A percentile compares a stretch with the other conserved stretches of the same genome.
Conservation (phyloP, 2,113 vertebrate species). For the Rhagologus leucostigma region DNA sequence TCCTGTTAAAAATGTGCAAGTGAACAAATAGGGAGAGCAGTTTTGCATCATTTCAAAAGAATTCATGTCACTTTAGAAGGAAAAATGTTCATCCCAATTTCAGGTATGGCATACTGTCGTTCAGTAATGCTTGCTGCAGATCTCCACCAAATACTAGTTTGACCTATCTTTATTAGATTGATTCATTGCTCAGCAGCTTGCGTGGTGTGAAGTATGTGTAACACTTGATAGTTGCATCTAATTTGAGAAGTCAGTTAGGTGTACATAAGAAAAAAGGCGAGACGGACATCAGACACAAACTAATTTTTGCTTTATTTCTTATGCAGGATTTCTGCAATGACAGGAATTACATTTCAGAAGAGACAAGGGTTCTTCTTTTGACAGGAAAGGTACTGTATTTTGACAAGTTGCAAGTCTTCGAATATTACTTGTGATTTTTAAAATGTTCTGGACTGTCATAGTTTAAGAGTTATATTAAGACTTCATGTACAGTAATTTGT, state of each 20-base stretch:
- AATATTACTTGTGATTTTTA: neutral
- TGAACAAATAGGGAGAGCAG: neutral
- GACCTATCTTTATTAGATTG: neutral
- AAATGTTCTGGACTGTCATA: neutral
- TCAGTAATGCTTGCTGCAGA: neutral
- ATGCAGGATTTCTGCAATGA: constrained; percentile 92
- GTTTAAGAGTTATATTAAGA: neutral
- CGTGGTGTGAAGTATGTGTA: neutral
- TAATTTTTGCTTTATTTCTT: neutral
- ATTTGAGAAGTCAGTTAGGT: neutral
- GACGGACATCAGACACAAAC: neutral
- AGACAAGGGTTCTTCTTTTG: constrained; percentile 88
- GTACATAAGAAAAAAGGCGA: neutral
- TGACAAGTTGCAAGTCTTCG: neutral
- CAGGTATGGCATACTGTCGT: neutral
- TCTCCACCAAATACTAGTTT: neutral
- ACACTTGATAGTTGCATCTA: neutral
- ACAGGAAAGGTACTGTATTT: constrained; percentile 89
- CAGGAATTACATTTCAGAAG: constrained; percentile 90
- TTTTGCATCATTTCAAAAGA: neutral
- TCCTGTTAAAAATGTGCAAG: neutral
- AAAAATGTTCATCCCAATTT: neutral
- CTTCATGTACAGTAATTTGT: neutral
- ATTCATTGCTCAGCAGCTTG: neutral
- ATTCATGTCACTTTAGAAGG: neutral